Evolutionary conservation across 1,140 invertebrate genomes (phyloP), one percentile per base, ranked within the genome.

Genomic region (Elysia chlorotica): DNA sequence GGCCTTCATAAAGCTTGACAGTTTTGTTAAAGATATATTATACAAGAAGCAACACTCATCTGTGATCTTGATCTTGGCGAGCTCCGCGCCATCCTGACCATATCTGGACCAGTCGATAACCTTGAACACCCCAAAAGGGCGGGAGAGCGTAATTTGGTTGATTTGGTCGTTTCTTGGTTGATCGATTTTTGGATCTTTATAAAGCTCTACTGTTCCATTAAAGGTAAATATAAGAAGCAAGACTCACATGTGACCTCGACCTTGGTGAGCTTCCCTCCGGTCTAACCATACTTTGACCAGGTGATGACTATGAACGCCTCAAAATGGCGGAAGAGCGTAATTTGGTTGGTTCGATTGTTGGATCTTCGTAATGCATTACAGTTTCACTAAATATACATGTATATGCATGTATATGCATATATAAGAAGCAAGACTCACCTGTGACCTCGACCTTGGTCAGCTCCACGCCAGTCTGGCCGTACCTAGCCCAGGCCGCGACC

Each of bases 401-500:
- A 48, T n/a, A 48, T n/a, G n/a, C 41, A 48, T 48, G 41, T 48
- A 48, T n/a, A 10, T 14, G 10, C 41, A 48, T 10, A 10, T 48
- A 48, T 14, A 10, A 48, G 10, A 14, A n/a, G 41, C n/a, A 48
- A 14, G 41, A 65, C 67, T 31, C 17, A 93, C 93, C 93, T 71
- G 91, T 79, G 53, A 90, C 87, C 84, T 90, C 91, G 1, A 91
- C 82, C 57, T 82, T 82, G 0, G 88, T 86, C 35, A 89, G 86
- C 23, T 91, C 91, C 35, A 91, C 75, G 1, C 94, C 94, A 79
- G 91, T 90, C 2, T 91, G 83, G 1, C 93, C 93, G 84, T 93
- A 94, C 73, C 90, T 89, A 19, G 92, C 90, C 80, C 92, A 94
- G 5, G 92, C 90, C 2, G 92, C 83, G 71, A 89, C 90, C 68